Evolutionary conservation across 2,113 vertebrate species (phyloP).

Genomic region (Pangasianodon hypophthalmus): DNA sequence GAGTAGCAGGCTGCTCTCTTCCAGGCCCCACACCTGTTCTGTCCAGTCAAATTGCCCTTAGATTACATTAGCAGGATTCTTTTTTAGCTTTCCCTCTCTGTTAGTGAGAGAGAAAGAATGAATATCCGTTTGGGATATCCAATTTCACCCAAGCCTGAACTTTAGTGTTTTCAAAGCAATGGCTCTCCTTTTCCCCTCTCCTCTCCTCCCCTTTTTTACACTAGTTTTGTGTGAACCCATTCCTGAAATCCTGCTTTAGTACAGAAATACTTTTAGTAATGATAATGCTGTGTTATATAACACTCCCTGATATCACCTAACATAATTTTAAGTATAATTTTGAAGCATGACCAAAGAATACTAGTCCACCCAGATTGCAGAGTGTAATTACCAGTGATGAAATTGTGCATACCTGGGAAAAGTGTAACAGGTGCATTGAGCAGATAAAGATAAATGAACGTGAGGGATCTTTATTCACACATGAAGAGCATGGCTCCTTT

Average conservation of each 20-base stretch:
- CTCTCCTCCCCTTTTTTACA: background rate
- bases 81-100: slow-evolving; percentile 37
- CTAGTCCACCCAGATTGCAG: background rate
- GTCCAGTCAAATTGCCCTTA: slow-evolving; percentile 59
- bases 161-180: slow-evolving; percentile 22
- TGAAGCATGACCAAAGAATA: background rate
- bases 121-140: slow-evolving; percentile 53
- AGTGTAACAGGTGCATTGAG: background rate
- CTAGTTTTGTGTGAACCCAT: background rate
- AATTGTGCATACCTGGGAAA: slow-evolving; percentile 1
- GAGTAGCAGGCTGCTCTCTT: slow-evolving; percentile 38
- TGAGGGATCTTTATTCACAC: slow-evolving; percentile 7
- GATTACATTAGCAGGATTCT: slow-evolving; percentile 59
- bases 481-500: slow-evolving; percentile 19
- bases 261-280: background rate
- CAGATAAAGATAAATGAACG: slow-evolving; percentile 48
- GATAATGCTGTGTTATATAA: slow-evolving; percentile 14
- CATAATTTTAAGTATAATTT: background rate
- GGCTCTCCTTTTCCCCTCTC: background rate
- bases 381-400: slow-evolving; percentile 17
- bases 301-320: background rate
- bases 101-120: slow-evolving; percentile 46
- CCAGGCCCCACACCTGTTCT: slow-evolving; percentile 48
- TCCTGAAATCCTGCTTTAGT: background rate
- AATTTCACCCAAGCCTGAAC: slow-evolving; percentile 49